Base-by-base conservation (phyloP, 2,888 invertebrate species). In the Allacma fusca region DNA sequence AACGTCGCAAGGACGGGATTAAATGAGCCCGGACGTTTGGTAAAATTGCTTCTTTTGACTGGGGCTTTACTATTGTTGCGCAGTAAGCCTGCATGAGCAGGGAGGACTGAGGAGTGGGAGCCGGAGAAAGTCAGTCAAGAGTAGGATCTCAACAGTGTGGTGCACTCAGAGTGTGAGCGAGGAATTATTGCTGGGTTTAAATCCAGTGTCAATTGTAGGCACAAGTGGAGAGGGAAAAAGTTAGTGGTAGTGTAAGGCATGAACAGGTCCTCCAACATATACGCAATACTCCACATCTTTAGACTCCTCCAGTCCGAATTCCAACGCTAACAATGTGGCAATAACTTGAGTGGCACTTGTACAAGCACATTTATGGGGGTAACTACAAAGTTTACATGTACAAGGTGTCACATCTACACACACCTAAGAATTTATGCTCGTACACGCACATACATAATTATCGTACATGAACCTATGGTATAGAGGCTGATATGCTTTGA, bases 301-400 rank as follows among this genome's bases (percentile, higher is more conserved):
- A 12, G n/a, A n/a, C 9, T 13, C 50, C 50, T 50, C 16, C 19
- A 50, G 19, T 50, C 19, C n/a, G n/a, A 16, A 50, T 12, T 50
- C 2, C 50, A 4, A 2, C 50, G 19, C 50, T 50, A 50, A 50
- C 50, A 50, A 50, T 50, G 50, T 50, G 50, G 50, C 50, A 50
- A 50, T 50, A 50, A 50, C 19, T 50, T 50, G 50, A 50, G 50
- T 50, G 50, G 50, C 19, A 50, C 50, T 50, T 50, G 50, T 50
- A n/a, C 1, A 50, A 50, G 19, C 50, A 50, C 50, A 50, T 50
- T 50, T n/a, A n/a, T 50, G n/a, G 16, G n/a, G 19, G 2, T 12
- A 4, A 1, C 4, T 50, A 50, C 19, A 50, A 34, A 34, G 34
- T 34, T 34, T 34, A 34, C 9, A 34, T 34, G 34, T 4, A 34